A percentile compares a stretch with the other conserved stretches of the same genome.
phyloP scores from a whole-genome alignment of 2,113 vertebrate species.

The Albula glossodonta region DNA sequence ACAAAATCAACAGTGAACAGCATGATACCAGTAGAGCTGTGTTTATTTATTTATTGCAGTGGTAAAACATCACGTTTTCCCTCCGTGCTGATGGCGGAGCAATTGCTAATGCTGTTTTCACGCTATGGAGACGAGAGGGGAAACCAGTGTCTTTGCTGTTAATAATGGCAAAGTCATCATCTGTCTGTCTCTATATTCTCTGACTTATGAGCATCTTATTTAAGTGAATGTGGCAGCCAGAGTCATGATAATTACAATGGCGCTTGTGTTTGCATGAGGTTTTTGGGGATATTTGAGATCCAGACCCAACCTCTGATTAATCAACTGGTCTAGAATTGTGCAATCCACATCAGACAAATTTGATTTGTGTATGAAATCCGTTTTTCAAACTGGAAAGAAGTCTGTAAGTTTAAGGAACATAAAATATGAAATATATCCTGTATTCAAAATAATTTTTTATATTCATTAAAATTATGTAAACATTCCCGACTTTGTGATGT shows the following conservation, averaged over 20 bases:
- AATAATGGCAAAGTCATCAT: not conserved
- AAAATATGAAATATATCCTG: not conserved
- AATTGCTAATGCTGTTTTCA: not conserved
- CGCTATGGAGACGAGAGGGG: not conserved
- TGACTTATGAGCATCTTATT: not conserved
- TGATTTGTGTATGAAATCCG: not conserved
- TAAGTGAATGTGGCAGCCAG: not conserved
- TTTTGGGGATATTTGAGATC: not conserved
- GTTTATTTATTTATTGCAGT: conserved; percentile 4
- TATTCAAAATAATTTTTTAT: not conserved
- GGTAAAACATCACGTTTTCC: not conserved
- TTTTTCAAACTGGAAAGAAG: not conserved
- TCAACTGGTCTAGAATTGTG: not conserved
- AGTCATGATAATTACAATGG: not conserved
- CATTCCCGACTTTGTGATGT: too few species aligned
- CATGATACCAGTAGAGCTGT: not conserved
- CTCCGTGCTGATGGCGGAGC: not conserved
- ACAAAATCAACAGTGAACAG: not conserved
- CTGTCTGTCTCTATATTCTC: not conserved
- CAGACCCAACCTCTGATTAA: not conserved
- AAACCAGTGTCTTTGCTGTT: not conserved
- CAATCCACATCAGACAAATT: not conserved
- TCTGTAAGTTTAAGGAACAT: not conserved
- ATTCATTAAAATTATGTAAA: too few species aligned
- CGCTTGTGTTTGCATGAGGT: not conserved